Conservation (phyloP, 2,797 vertebrate species). For the Halcyon smyrnensis region DNA sequence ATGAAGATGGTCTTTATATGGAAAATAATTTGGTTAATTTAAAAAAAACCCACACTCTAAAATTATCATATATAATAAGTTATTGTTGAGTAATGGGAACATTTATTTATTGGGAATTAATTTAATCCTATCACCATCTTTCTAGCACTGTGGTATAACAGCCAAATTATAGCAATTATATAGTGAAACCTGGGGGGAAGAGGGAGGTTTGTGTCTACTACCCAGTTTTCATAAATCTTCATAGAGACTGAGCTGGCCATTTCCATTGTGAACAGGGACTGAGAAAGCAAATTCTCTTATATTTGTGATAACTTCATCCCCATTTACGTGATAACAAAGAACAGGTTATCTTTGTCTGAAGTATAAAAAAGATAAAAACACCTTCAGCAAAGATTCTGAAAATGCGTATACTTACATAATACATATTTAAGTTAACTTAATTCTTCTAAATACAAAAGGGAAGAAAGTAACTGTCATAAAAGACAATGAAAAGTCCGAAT, state of each 20-base stretch:
- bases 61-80: not conserved
- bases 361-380: not conserved
- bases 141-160: not conserved
- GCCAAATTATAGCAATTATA: not conserved
- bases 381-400: constrained; percentile 16
- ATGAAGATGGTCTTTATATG: not conserved
- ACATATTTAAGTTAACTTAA: constrained; percentile 34
- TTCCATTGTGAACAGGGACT: constrained; percentile 44
- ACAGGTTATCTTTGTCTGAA: constrained; percentile 15
- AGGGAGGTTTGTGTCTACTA: constrained; percentile 64
- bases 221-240: constrained; percentile 33
- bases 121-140: not conserved
- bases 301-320: constrained; percentile 33
- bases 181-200: not conserved
- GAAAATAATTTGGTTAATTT: not conserved
- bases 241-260: constrained; percentile 59
- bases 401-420: not conserved
- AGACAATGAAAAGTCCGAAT: not conserved
- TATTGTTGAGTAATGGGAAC: not conserved
- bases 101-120: not conserved
- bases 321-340: constrained; percentile 19
- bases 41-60: not conserved
- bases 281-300: constrained; percentile 49
- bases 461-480: constrained; percentile 28
- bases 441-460: not conserved